Conservation (phyloP, 2,888 invertebrate genomes). For the Drosophila gaucha region DNA sequence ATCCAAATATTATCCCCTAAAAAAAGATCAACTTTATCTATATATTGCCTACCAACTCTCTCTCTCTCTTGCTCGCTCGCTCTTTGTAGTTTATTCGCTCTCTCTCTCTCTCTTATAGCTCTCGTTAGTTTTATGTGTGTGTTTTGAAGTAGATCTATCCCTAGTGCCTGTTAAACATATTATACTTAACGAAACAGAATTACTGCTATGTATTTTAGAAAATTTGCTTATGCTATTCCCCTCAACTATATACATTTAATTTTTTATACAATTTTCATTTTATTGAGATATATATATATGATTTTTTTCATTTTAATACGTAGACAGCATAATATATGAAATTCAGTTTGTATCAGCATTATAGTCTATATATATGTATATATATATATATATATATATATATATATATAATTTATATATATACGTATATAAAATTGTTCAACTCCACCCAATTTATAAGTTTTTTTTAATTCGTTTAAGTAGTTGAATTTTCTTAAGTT, state of each 20-base stretch:
- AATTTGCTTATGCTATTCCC: conserved; percentile 16
- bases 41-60: conserved; percentile 5
- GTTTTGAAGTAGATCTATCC: conserved; percentile 14
- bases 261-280: conserved; percentile 8
- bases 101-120: conserved; percentile 6
- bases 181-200: not conserved
- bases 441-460: conserved; percentile 83
- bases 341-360: conserved; percentile 51
- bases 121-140: conserved; percentile 29
- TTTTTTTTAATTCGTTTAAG: conserved; percentile 71
- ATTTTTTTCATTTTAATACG: conserved; percentile 16
- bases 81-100: too few relatives aligned
- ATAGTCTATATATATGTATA: conserved; percentile 30
- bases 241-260: conserved; percentile 12
- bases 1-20: conserved; percentile 4
- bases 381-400: conserved; percentile 18
- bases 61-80: conserved; percentile 14
- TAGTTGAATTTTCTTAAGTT: conserved; percentile 63
- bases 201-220: conserved; percentile 18
- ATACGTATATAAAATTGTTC: conserved; percentile 52
- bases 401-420: conserved; percentile 25
- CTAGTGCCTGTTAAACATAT: conserved; percentile 13
- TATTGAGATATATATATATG: conserved; percentile 26
- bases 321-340: conserved; percentile 13
- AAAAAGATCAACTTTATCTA: conserved; percentile 11